Conservation (phyloP, 1,140 invertebrate species). For the Apis laboriosa region DNA sequence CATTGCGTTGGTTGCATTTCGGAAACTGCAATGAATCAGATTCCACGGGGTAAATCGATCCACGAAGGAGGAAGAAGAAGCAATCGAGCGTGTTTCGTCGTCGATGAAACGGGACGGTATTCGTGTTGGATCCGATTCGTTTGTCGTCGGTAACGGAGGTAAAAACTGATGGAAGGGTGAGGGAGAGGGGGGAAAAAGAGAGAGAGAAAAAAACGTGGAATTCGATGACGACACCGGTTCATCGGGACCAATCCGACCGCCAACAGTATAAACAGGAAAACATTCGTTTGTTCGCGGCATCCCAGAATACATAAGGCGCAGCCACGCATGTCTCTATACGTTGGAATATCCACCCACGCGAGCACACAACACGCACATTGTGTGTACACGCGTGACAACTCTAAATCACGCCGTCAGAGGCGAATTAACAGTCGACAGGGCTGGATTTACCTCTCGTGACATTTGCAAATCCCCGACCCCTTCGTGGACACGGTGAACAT, state of each 20-base stretch:
- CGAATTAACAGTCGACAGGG: slow-evolving; percentile 42
- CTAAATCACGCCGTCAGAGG: slow-evolving; percentile 58
- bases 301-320: slow-evolving; percentile 35
- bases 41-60: slow-evolving; percentile 2
- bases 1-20: not conserved
- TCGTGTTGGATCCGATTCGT: not conserved
- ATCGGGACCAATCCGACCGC: not conserved
- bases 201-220: not conserved
- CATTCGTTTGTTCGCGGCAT: slow-evolving; percentile 64
- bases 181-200: too few species aligned
- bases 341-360: slow-evolving; percentile 26
- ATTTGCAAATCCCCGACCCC: slow-evolving; percentile 17
- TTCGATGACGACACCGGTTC: not conserved
- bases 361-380: slow-evolving; percentile 27
- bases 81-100: not conserved
- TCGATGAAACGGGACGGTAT: not conserved
- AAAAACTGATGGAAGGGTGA: not conserved
- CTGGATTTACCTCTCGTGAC: slow-evolving; percentile 13
- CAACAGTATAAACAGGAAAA: slow-evolving; percentile 61
- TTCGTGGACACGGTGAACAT: slow-evolving; percentile 2
- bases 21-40: slow-evolving; percentile 2
- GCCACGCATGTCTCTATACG: slow-evolving; percentile 35
- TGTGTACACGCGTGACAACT: slow-evolving; percentile 56
- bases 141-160: not conserved
- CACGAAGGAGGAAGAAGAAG: not conserved